Percentiles rank a stretch among this genome's conserved stretches.
Conservation (phyloP, 2,888 invertebrate species). For the Dynastes maya region DNA sequence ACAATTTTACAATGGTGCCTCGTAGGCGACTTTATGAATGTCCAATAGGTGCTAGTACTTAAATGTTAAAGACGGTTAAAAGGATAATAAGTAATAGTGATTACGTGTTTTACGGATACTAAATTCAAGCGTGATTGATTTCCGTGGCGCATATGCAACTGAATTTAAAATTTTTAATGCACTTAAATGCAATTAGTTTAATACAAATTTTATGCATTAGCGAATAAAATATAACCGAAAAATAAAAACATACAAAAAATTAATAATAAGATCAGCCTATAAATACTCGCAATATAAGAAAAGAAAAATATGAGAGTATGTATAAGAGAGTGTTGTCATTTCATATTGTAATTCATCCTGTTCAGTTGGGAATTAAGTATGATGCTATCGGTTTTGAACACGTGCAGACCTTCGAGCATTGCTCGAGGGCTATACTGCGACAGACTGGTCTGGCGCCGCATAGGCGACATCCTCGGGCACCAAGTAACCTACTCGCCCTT, state of each 20-base stretch:
- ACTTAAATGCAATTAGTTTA: neutral
- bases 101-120: too few relatives aligned
- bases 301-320: conserved; percentile 31
- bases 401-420: conserved; percentile 56
- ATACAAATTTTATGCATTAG: neutral
- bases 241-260: neutral
- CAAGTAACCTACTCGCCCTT: conserved; percentile 65
- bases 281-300: neutral
- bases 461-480: conserved; percentile 63
- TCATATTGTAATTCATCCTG: conserved; percentile 51
- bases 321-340: conserved; percentile 45
- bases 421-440: conserved; percentile 49
- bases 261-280: neutral
- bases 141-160: too few relatives aligned
- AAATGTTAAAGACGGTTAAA: too few relatives aligned
- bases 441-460: conserved; percentile 63
- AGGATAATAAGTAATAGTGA: too few relatives aligned
- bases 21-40: too few relatives aligned
- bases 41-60: too few relatives aligned
- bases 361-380: conserved; percentile 54
- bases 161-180: neutral
- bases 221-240: conserved; percentile 2
- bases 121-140: too few relatives aligned
- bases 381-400: conserved; percentile 57
- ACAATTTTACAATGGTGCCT: too few relatives aligned